A percentile compares a stretch with the other conserved stretches of the same genome.
phyloP scores from a whole-genome alignment of 2,888 invertebrate genomes.

The Torymus auratus region DNA sequence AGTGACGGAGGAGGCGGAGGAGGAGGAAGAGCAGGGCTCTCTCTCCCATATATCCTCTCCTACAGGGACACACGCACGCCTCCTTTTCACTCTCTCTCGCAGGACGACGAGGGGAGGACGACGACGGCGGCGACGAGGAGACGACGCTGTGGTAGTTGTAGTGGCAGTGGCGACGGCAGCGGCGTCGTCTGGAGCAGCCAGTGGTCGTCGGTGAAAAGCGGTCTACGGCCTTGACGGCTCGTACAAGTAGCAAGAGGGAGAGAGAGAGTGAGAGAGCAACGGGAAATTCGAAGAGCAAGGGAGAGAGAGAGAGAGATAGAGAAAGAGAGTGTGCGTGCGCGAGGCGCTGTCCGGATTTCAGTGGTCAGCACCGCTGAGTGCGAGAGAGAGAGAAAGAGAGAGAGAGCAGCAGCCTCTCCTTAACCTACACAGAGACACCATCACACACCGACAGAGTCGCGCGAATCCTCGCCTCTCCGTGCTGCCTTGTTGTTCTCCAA shows the following conservation, averaged over 20 bases:
- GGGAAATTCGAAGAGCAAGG: slow-evolving; percentile 10
- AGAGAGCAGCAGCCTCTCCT: slow-evolving; percentile 25
- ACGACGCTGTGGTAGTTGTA: not conserved
- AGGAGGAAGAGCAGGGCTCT: not conserved
- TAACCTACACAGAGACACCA: slow-evolving; percentile 43
- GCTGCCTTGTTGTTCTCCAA: slow-evolving; percentile 40
- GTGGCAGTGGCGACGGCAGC: not conserved
- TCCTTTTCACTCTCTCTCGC: not conserved
- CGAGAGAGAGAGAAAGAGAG: no score
- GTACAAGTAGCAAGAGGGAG: not conserved
- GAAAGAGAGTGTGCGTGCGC: slow-evolving; percentile 15
- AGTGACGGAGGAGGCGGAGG: not conserved
- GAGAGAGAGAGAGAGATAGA: slow-evolving; percentile 14
- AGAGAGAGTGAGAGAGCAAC: slow-evolving; percentile 29
- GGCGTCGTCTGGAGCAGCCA: slow-evolving; percentile 5
- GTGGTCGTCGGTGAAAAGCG: not conserved
- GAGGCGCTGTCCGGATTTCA: slow-evolving; percentile 39
- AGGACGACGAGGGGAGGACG: not conserved
- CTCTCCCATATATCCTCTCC: not conserved
- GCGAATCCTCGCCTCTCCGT: no score
- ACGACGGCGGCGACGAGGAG: not conserved
- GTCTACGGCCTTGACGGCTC: not conserved
- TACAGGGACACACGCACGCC: not conserved
- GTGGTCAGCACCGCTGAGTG: slow-evolving; percentile 15
- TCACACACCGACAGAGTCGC: not conserved